Conservation (phyloP, 2,113 vertebrate species). For the Herpetotheres cachinnans region DNA sequence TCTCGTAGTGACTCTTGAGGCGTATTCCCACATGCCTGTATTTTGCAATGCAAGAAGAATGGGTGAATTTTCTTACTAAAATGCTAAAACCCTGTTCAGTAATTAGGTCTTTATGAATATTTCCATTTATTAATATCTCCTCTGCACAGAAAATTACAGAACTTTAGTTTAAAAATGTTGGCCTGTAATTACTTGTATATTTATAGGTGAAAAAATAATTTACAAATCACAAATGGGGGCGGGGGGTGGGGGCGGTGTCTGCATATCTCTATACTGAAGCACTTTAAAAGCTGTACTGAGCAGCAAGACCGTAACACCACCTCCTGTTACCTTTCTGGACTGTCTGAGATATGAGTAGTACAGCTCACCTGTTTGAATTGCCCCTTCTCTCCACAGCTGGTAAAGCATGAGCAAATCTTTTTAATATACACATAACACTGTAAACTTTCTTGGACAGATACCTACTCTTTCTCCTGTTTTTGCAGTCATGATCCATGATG, state of each 20-base stretch:
- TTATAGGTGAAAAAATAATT: neutral
- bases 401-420: neutral
- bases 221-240: too few species aligned
- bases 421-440: neutral
- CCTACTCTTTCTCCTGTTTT: neutral
- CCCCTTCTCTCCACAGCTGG: neutral
- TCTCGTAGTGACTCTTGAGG: accelerated
- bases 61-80: neutral
- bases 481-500: too few species aligned
- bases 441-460: neutral
- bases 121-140: neutral
- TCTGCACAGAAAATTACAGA: neutral
- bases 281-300: neutral
- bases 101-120: neutral
- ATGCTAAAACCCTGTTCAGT: neutral
- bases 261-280: neutral
- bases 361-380: neutral
- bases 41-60: neutral
- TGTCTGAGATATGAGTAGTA: neutral
- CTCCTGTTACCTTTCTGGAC: neutral
- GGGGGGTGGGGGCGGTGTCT: too few species aligned
- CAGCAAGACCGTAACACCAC: neutral
- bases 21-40: neutral
- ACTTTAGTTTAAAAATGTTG: neutral
- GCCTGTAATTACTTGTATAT: neutral